These are phyloP conservation scores for Acheta domesticus DNA, from an alignment of 2,888 invertebrate species.

Conservation along the genomic window DNA sequence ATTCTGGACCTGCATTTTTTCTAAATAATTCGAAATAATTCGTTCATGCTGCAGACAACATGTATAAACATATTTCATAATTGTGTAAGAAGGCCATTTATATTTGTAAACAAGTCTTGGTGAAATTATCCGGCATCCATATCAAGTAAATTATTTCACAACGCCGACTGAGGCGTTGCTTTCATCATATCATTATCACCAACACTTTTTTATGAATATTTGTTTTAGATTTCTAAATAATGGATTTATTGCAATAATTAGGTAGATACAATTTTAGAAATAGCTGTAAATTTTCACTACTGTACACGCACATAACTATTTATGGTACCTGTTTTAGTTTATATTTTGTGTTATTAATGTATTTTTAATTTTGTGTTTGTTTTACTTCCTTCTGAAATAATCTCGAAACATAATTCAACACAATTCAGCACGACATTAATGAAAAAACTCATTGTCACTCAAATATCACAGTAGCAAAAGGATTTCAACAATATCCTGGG, in stretches of 20 bases:
- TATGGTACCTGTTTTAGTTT: constrained; percentile 28
- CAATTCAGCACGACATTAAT: neutral
- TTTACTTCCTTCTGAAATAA: constrained; percentile 19
- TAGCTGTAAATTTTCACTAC: constrained; percentile 9
- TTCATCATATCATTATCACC: constrained; percentile 5
- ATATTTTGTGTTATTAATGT: constrained; percentile 26
- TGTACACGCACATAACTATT: constrained; percentile 25
- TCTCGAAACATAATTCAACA: neutral
- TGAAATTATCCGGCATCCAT: neutral
- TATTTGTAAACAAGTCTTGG: neutral
- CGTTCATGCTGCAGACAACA: neutral
- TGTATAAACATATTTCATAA: neutral
- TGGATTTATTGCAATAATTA: constrained; percentile 19
- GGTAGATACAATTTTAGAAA: neutral
- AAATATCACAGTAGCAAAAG: constrained; percentile 22
- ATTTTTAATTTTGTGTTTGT: constrained; percentile 22
- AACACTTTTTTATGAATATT: neutral
- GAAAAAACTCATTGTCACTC: neutral
- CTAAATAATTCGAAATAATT: neutral
- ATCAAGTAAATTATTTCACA: neutral
- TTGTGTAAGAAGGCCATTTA: neutral
- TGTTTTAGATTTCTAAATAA: neutral
- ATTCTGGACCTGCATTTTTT: neutral
- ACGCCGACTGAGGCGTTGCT: neutral
- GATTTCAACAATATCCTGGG: neutral